Evolutionary conservation across 2,797 vertebrate species (phyloP).

Genomic region (Cryptoprocta ferox): DNA sequence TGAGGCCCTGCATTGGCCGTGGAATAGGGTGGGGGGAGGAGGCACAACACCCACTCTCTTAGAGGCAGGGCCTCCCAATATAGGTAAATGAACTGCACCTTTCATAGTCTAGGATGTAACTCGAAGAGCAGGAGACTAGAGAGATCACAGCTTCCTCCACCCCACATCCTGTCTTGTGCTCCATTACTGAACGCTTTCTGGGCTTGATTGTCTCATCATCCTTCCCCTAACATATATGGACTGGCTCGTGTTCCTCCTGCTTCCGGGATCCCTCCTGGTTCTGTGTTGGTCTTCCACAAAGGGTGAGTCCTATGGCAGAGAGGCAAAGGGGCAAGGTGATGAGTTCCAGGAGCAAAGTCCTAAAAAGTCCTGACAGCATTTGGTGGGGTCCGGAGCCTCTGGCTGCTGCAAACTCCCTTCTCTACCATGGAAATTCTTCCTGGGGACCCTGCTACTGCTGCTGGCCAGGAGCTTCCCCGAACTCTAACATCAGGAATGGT

Average conservation of each 20-base stretch:
- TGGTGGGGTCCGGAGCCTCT: neutral
- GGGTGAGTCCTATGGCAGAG: conserved; percentile 49
- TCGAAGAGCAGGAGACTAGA: neutral
- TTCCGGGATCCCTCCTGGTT: neutral
- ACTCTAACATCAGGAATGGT: neutral
- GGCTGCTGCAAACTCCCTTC: neutral
- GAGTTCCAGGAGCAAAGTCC: neutral
- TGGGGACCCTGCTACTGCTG: neutral
- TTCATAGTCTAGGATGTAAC: neutral
- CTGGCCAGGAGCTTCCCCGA: neutral
- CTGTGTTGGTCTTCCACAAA: neutral
- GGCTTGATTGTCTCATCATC: neutral
- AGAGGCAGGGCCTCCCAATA: neutral
- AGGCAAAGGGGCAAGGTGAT: neutral
- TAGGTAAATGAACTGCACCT: neutral
- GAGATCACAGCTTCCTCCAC: neutral
- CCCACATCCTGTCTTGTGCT: neutral
- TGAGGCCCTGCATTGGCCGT: neutral
- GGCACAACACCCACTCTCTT: conserved; percentile 52
- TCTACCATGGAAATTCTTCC: neutral
- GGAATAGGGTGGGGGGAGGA: neutral
- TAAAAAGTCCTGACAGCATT: neutral
- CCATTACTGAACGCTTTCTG: neutral
- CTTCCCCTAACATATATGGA: conserved; percentile 18
- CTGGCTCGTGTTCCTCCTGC: conserved; percentile 17